Conservation (phyloP, 2,888 invertebrate species). For the Lycophotia porphyrea region DNA sequence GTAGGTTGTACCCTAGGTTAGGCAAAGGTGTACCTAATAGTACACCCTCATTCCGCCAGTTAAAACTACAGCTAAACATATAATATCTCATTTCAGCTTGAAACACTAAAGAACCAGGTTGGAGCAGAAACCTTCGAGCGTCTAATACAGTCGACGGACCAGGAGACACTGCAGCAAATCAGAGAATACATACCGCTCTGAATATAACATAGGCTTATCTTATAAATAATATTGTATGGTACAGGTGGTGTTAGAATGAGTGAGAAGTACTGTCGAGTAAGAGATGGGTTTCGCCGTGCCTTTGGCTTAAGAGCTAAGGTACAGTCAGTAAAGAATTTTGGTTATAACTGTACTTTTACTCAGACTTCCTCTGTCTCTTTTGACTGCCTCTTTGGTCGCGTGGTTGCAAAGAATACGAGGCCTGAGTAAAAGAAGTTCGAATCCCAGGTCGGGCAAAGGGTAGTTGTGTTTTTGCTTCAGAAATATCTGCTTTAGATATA, state of each 20-base stretch:
- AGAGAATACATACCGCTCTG: constrained; percentile 90
- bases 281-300: neutral
- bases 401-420: neutral
- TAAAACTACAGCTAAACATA: neutral
- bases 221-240: constrained; percentile 17
- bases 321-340: neutral
- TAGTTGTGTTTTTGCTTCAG: neutral
- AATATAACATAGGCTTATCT: constrained; percentile 57
- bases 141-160: constrained; percentile 93
- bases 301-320: neutral
- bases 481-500: no score
- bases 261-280: neutral
- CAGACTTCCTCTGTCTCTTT: neutral
- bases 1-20: no score
- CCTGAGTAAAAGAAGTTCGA: neutral
- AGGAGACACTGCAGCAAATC: constrained; percentile 93
- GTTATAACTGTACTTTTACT: neutral
- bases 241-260: constrained; percentile 31
- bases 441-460: neutral
- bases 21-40: neutral
- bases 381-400: neutral
- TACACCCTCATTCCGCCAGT: neutral
- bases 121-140: constrained; percentile 94
- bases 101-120: constrained; percentile 93
- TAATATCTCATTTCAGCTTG: constrained; percentile 88